Evolutionary conservation across 2,113 vertebrate species (phyloP), one percentile per base, ranked within the genome.

Genomic region (Percina caprodes): DNA sequence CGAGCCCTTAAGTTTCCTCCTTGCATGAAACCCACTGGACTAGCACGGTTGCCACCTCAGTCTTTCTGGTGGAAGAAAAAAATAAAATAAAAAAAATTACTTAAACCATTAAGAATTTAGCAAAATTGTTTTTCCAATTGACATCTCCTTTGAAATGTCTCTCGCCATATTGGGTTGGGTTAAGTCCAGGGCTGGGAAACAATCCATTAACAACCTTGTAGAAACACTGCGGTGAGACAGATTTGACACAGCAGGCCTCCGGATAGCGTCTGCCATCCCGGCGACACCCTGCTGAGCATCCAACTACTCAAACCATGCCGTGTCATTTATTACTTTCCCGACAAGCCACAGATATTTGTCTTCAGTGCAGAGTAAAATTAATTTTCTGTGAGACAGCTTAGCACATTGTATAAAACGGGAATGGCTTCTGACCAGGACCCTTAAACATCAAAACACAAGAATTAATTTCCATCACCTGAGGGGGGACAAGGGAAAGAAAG

Each of bases 401-500:
- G 89, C 55, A 69, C 23, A 67, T 45, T 76, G 5, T 76, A 76
- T 24, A 69, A 89, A 90, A 84, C 18, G 18, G 42, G 59, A 85
- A 88, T 61, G 62, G 75, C 85, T 83, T 79, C 42, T 75, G 77
- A 89, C 77, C 78, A 85, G 48, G 14, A 56, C 49, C 51, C 35
- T 45, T 51, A 39, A 80, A 89, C 73, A 71, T 83, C 81, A 81
- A 84, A 90, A 90, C 69, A 73, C n/a, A 74, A 76, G 26, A 90
- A 91, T 77, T 87, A 58, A 87, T 91, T 92, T 91, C 69, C 62
- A 79, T 89, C 80, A 87, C 74, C 63, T 86, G 71, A n/a, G 81
- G 66, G 74, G 75, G 69, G 33, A 70, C 0, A 5, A 21, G 46
- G 46, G 2, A 42, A 42, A 42, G 39, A 42, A 42, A 7, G 39